Percentiles rank a stretch among this genome's conserved stretches.
These are phyloP conservation scores for Neoitamus cyanurus DNA, from an alignment of 2,888 invertebrate genomes.

Conservation along the genomic window DNA sequence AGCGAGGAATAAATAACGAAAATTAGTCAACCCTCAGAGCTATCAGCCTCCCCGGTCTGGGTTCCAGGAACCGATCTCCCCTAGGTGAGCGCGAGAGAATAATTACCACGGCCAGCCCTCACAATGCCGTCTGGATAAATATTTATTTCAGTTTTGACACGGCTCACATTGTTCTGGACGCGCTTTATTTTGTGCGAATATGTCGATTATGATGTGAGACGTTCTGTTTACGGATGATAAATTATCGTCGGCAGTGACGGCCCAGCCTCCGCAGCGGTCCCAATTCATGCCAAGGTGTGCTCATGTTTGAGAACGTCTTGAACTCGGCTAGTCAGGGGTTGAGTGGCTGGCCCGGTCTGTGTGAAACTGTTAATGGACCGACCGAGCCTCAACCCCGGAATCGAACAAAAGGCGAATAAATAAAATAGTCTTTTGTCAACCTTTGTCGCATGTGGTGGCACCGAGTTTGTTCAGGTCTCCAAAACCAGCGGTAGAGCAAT, in stretches of 20 bases:
- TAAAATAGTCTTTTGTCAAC: conserved; percentile 38
- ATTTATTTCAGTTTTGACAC: conserved; percentile 57
- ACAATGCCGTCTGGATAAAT: conserved; percentile 54
- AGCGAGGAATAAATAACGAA: conserved; percentile 42
- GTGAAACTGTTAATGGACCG: conserved; percentile 26
- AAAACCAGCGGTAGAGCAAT: not conserved
- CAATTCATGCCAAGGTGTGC: conserved; percentile 31
- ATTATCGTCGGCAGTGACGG: conserved; percentile 40
- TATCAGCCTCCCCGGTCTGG: not conserved
- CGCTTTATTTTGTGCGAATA: conserved; percentile 56
- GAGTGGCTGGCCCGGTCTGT: not conserved
- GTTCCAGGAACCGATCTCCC: conserved; percentile 14
- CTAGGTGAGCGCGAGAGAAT: conserved; percentile 24
- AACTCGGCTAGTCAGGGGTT: not conserved
- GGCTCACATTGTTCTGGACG: conserved; percentile 53
- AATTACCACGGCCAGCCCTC: conserved; percentile 30
- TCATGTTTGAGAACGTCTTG: conserved; percentile 17
- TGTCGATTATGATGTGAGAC: conserved; percentile 53
- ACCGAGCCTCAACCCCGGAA: not conserved
- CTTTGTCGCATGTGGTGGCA: conserved; percentile 22
- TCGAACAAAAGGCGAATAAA: conserved; percentile 28
- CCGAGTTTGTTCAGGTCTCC: not conserved
- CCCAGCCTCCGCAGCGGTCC: conserved; percentile 32
- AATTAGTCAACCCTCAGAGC: conserved; percentile 37
- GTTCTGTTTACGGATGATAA: conserved; percentile 51